Conservation (phyloP, 2,888 invertebrate species). For the Luperina testacea region DNA sequence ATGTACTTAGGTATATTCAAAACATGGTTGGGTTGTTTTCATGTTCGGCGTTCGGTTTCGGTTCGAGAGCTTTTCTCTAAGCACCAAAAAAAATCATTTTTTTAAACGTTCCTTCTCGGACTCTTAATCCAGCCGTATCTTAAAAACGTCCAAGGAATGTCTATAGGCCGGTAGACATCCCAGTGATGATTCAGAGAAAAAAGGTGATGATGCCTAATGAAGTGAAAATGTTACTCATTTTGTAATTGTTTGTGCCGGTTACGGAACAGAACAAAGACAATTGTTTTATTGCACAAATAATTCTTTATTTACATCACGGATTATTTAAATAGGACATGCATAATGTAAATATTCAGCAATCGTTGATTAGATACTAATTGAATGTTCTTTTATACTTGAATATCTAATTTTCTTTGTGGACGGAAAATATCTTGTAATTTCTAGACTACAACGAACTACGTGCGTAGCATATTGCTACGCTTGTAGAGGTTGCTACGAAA, state of each 20-base stretch:
- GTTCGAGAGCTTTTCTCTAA: not conserved
- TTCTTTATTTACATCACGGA: slow-evolving; percentile 42
- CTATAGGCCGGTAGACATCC: not conserved
- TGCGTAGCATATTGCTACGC: slow-evolving; percentile 18
- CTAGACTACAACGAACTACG: slow-evolving; percentile 1
- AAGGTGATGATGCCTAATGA: slow-evolving; percentile 12
- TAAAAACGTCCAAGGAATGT: not conserved
- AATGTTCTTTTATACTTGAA: slow-evolving; percentile 9
- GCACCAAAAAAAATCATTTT: not conserved
- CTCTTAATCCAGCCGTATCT: not conserved
- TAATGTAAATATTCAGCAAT: slow-evolving; percentile 3
- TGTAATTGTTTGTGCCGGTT: slow-evolving; percentile 21
- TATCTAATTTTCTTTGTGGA: slow-evolving; percentile 2
- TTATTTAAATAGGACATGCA: slow-evolving; percentile 42
- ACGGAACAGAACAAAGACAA: slow-evolving; percentile 27
- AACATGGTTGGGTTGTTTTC: not conserved
- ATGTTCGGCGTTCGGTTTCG: not conserved
- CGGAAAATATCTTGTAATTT: not conserved
- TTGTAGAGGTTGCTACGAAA: slow-evolving; percentile 17
- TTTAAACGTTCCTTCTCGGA: not conserved
- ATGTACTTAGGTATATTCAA: not conserved
- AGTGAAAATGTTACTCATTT: slow-evolving; percentile 21
- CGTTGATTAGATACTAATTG: slow-evolving; percentile 17
- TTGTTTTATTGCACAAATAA: slow-evolving; percentile 35
- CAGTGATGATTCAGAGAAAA: slow-evolving; percentile 3